Conservation (phyloP, 2,113 vertebrate species). For the Poeciliopsis prolifica region DNA sequence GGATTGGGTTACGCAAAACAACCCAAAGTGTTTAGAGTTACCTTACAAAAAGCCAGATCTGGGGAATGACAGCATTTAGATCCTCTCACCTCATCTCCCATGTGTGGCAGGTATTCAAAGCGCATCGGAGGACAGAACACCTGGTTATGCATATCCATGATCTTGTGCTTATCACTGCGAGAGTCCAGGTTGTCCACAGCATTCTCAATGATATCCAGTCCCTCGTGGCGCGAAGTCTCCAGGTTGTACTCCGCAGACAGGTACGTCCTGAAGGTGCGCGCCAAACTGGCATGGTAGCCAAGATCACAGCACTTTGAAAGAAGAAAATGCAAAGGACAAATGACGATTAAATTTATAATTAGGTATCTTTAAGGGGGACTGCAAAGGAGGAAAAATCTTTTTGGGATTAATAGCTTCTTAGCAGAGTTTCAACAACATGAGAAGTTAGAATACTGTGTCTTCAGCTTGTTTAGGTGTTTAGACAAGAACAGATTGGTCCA, state of each 20-base stretch:
- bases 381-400: background rate
- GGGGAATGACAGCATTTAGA: background rate
- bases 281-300: conserved; percentile 95
- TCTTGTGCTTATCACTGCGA: conserved; percentile 96
- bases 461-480: background rate
- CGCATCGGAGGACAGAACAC: conserved; percentile 97
- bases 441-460: background rate
- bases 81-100: conserved; percentile 94
- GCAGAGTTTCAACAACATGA: background rate
- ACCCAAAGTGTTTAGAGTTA: background rate
- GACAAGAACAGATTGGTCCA: background rate
- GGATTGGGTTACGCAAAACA: background rate
- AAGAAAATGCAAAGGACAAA: conserved; percentile 10
- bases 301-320: conserved; percentile 91
- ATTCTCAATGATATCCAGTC: conserved; percentile 93
- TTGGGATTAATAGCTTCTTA: background rate
- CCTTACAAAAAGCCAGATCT: background rate
- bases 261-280: conserved; percentile 94
- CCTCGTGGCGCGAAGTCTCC: conserved; percentile 96
- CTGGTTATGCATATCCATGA: conserved; percentile 99
- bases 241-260: conserved; percentile 97
- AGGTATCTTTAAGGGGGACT: background rate
- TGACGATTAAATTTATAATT: background rate
- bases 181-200: conserved; percentile 96
- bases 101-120: conserved; percentile 98